Base-by-base conservation (phyloP, 2,797 vertebrate genomes). In the Oreochromis grahami region DNA sequence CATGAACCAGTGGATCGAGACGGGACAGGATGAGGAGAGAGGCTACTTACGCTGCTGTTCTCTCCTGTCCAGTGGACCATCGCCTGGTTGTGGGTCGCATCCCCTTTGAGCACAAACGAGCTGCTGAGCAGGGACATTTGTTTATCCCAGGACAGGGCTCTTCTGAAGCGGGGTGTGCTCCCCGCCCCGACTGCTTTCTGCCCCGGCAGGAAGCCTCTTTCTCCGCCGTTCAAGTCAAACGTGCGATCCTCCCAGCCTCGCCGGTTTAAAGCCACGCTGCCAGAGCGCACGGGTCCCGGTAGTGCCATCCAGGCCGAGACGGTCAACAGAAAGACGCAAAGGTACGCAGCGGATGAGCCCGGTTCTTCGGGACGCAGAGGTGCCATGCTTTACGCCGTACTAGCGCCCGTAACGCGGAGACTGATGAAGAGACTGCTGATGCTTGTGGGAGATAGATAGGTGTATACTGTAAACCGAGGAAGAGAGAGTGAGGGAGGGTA, bases 31-130 rank as follows among this genome's bases (percentile, higher is more conserved):
- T 21, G 43, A 24, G 58, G 77, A 77, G 76, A 9, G 24, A 29
- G 53, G 50, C 15, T 94, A 99, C 98, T 99, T 91, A 99, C 98
- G 94, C 98, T 99, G 97, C 98, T 99, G 97, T 99, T 99, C 93
- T 98, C 97, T 72, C 98, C 98, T n/a, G 98, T 99, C 98, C 98
- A 99, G 96, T 99, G 98, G 93, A 99, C 98, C 98, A 99, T 99
- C 93, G 98, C 98, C 96, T 99, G 98, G 96, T 99, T 99, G 96
- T 99, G 98, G 43, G 98, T 97, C 77, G 98, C 98, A 94, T 99
- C 98, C 84, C 98, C 98, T 91, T 97, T 98, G 81, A 99, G 97
- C 92, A 99, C 98, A 96, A 99, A 99, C 65, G 98, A 98, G 93
- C 98, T 98, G 97, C 98, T 99, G 94, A 97, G 93, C 79, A 98